Percentiles rank a stretch among this genome's conserved stretches.
Conservation (phyloP, 2,797 vertebrate species). For the Crotalus adamanteus region DNA sequence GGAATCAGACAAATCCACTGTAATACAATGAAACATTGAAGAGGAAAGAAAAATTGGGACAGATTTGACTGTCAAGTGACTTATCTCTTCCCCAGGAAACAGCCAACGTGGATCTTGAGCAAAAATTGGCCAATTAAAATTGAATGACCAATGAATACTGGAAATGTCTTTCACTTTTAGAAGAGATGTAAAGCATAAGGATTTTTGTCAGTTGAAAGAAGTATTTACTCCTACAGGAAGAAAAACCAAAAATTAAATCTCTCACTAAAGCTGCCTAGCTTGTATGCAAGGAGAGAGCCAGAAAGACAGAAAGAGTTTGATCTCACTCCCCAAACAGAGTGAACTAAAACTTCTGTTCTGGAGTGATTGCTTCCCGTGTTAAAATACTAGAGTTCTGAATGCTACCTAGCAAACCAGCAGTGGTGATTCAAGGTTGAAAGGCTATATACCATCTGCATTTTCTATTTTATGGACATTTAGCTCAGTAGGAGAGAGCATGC, state of each 20-base stretch:
- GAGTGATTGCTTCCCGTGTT: constrained; percentile 39
- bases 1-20: constrained; percentile 49
- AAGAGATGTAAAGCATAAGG: constrained; percentile 33
- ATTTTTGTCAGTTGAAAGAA: constrained; percentile 55
- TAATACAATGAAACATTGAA: constrained; percentile 50
- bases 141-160: constrained; percentile 61
- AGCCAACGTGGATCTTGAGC: constrained; percentile 54
- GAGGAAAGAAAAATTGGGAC: constrained; percentile 39
- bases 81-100: constrained; percentile 63
- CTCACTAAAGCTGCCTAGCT: constrained; percentile 46
- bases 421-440: constrained; percentile 2
- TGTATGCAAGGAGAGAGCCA: background rate
- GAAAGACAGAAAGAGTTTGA: constrained; percentile 40
- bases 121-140: constrained; percentile 72
- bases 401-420: constrained; percentile 20
- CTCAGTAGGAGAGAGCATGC: background rate
- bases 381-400: constrained; percentile 22
- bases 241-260: constrained; percentile 68
- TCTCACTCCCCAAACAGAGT: constrained; percentile 45
- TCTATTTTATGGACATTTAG: background rate
- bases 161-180: constrained; percentile 56
- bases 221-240: constrained; percentile 62
- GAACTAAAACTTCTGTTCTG: constrained; percentile 43
- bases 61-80: constrained; percentile 57
- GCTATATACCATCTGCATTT: constrained; percentile 14